Evolutionary conservation across 2,888 invertebrate genomes (phyloP).

Genomic region (Hydraecia micacea): DNA sequence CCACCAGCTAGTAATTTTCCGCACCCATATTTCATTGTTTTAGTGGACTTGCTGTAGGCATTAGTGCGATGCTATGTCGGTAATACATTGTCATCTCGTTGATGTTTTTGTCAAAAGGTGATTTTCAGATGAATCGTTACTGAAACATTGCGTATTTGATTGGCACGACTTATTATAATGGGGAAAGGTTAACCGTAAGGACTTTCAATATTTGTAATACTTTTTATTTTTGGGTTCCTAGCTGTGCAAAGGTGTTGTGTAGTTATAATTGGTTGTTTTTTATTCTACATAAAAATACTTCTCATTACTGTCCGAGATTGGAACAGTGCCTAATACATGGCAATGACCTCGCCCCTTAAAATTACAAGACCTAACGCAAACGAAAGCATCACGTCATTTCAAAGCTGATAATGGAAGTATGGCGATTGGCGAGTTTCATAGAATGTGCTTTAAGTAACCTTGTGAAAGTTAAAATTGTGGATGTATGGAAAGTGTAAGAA

Average conservation of each 20-base stretch:
- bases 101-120: neutral
- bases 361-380: slow-evolving; percentile 41
- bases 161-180: neutral
- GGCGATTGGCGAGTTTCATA: slow-evolving; percentile 13
- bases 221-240: neutral
- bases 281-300: slow-evolving; percentile 35
- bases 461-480: neutral
- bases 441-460: slow-evolving; percentile 6
- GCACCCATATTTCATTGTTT: slow-evolving; percentile 28
- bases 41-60: slow-evolving; percentile 1
- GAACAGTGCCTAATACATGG: slow-evolving; percentile 57
- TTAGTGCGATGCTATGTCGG: neutral
- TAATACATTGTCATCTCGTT: neutral
- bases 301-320: slow-evolving; percentile 37
- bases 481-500: neutral
- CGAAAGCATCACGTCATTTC: slow-evolving; percentile 43
- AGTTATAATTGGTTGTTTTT: slow-evolving; percentile 1
- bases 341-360: slow-evolving; percentile 55
- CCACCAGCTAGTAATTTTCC: slow-evolving; percentile 53
- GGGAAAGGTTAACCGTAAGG: neutral
- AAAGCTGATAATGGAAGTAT: slow-evolving; percentile 24
- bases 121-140: neutral
- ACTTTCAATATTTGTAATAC: neutral
- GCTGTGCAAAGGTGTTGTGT: neutral
- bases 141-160: neutral